Evolutionary conservation across 2,797 vertebrate genomes (phyloP), one percentile per base, ranked within the genome.

Genomic region (Hypotaenidia okinawae): DNA sequence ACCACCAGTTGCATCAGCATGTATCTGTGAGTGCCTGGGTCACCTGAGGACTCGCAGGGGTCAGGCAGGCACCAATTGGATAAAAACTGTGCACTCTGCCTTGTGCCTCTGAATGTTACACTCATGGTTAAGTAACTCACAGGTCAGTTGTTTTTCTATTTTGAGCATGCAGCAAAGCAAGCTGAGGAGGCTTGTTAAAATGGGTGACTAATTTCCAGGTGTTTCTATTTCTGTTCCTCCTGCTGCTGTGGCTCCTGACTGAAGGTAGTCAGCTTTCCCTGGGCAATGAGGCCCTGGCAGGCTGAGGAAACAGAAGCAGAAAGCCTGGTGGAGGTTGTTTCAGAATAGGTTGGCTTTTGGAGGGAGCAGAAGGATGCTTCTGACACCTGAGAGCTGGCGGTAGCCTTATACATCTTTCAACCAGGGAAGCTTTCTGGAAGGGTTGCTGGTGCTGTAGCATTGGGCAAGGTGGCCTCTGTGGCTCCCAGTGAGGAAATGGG

Each of bases 121-220:
- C 91, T 97, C 92, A 14, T 87, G 92, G 96, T 97, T 96, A 92
- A 97, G 95, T 96, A 96, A 94, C 87, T 96, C 91, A 80, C 89
- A 98, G 97, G 95, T 96, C 90, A 97, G 93, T 94, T 88, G 92
- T 55, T 96, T 73, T 92, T 80, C 88, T 93, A 90, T 96, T 97
- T 94, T 72, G 37, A 87, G 86, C 6, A 0, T 86, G 84, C 35
- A 57, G 85, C 92, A 96, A 97, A 95, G 85, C 90, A 95, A 90
- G 80, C 73, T 49, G 88, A 80, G 78, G 72, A 85, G 97, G 97
- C 95, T 88, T 97, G 93, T 97, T 97, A 96, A 98, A 98, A 95
- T 2, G 66, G 96, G 94, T 94, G 93, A 87, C 93, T 96, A 90
- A 93, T 97, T 97, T 96, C 88, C 80, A 88, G 86, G 39, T 70